Conservation (phyloP, 1,140 invertebrate species). For the Tetramorium parvispinum region DNA sequence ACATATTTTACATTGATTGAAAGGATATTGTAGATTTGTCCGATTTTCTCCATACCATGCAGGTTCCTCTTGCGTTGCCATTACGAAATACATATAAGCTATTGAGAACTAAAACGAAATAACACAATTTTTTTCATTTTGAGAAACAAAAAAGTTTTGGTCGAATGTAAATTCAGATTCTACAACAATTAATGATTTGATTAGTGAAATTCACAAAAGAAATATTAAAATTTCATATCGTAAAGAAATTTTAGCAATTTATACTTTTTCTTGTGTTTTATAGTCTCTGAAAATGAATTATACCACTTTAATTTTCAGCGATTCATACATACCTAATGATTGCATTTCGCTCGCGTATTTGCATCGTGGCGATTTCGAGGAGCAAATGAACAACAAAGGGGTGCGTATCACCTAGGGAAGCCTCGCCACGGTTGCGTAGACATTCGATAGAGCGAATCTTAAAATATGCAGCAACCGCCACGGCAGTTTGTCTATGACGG, state of each 20-base stretch:
- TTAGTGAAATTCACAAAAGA: too few species aligned
- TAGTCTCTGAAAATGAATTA: too few species aligned
- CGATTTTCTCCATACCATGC: background rate
- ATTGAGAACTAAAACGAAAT: too few species aligned
- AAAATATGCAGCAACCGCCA: background rate
- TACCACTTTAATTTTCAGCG: too few species aligned
- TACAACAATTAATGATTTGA: too few species aligned
- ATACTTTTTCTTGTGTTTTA: too few species aligned
- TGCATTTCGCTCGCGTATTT: slow-evolving; percentile 15
- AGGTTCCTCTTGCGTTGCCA: background rate
- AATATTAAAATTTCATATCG: too few species aligned
- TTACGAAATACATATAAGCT: background rate
- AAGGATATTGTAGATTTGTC: background rate
- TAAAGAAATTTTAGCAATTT: too few species aligned
- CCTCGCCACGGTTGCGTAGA: background rate
- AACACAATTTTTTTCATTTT: too few species aligned
- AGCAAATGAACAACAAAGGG: slow-evolving; percentile 11
- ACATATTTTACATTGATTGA: background rate
- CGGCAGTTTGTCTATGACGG: background rate
- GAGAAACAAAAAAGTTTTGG: too few species aligned
- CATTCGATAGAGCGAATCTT: background rate
- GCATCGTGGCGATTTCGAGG: slow-evolving; percentile 4
- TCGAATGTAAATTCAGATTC: too few species aligned
- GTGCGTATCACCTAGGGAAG: background rate
- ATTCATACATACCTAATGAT: background rate